Evolutionary conservation across 2,797 vertebrate species (phyloP), one percentile per base, ranked within the genome.

Genomic region (Euthynnus affinis): DNA sequence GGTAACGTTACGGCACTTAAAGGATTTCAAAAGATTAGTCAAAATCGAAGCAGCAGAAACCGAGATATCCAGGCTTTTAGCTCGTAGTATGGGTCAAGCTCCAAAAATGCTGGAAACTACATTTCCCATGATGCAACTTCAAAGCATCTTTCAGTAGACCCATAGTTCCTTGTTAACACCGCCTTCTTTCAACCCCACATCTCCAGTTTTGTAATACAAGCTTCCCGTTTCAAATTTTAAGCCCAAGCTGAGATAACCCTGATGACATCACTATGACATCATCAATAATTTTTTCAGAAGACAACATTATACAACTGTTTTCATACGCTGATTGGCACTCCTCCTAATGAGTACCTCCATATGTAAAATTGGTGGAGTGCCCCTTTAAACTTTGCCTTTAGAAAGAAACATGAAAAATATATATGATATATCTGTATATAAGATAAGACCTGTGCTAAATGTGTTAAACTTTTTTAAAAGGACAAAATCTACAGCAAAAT

Each of bases 61-160:
- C 25, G 2, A 44, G 14, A 44, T 17, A 15, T 34, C 7, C 9
- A 6, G 3, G 40, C 20, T 18, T 59, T 6, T 29, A 20, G 40
- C 29, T 22, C 44, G 5, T 9, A 22, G 37, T 37, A 37, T 37
- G 37, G 29, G 29, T 32, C 29, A 37, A 10, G 9, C 37, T 12
- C 25, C 6, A 23, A 46, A 63, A 63, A 63, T 40, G 57, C 23
- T 51, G 9, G 25, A n/a, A 55, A 12, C 69, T 68, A 63, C 52
- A 52, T 62, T 63, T 44, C 44, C 53, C 15, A 52, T 59, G 6
- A 48, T 56, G 32, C 60, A 71, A 51, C 66, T 34, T 10, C 46
- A 22, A 0, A 42, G 10, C 9, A 4, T 23, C 17, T 59, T 59
- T n/a, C 3, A 29, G 42, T 29, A 14, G 18, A 27, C 7, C 37